Base-by-base conservation (phyloP, 2,888 invertebrate species). In the Therioaphis trifolii region DNA sequence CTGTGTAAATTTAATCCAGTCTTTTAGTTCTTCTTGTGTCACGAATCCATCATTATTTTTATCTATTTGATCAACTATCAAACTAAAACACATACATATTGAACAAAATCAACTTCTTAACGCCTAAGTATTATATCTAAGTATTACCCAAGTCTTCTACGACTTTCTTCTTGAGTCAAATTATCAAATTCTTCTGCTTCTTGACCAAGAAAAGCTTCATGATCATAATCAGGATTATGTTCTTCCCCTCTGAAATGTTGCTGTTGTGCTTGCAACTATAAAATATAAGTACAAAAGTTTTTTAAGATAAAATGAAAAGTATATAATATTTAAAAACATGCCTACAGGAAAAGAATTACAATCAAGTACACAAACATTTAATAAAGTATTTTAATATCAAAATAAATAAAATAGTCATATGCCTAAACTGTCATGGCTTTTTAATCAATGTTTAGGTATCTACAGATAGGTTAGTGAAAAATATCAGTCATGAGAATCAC, bases 1-100 rank as follows among this genome's bases (percentile, higher is more conserved):
- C 89, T 98, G 98, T 0, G 98, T 97, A 89, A 95, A 96, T 86
- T 94, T 92, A 87, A 99, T 98, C 98, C 99, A 99, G 86, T 95
- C 95, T 89, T 96, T 96, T 35, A 99, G 90, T 89, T 99, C 99
- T 79, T 94, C 93, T 84, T 95, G 92, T 0, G 94, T 93, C 4
- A 98, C 92, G 86, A 93, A 92, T 0, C 95, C 95, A 89, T 98
- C 95, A 14, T 91, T 91, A 88, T 97, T 93, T 12, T 91, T 91
- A 88, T 99, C 99, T 86, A 99, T 99, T 90, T 95, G 96, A 87
- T 96, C 96, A 1, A 96, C 95, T 86, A 99, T 97, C 86, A 96
- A 89, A 85, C 96, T 96, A 89, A 85, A 92, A 69, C 9, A 63
- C 2, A 43, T 35, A 66, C 4, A n/a, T 14, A 72, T 14, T 21